A percentile compares a stretch with the other conserved stretches of the same genome.
These are phyloP conservation scores for Zeuzera pyrina DNA, from an alignment of 2,888 invertebrate genomes.

Conservation along the genomic window DNA sequence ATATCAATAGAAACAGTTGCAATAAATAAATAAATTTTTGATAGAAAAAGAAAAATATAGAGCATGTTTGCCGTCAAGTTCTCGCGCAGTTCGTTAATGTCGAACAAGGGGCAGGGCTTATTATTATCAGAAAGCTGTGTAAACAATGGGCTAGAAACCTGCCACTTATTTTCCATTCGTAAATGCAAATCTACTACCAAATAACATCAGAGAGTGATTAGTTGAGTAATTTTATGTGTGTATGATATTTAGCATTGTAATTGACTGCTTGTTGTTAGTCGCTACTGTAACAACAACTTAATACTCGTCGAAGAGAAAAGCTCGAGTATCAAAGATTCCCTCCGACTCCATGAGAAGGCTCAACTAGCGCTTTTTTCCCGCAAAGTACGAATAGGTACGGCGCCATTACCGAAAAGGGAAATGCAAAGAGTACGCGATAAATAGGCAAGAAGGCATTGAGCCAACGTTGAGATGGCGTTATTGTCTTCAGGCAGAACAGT, in stretches of 20 bases:
- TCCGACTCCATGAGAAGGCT: slow-evolving; percentile 16
- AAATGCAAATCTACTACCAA: no score
- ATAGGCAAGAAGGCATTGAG: slow-evolving; percentile 30
- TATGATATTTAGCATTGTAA: neutral
- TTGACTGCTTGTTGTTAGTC: neutral
- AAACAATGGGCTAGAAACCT: no score
- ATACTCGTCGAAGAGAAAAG: slow-evolving; percentile 9
- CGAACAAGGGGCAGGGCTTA: no score
- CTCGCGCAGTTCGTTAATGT: no score
- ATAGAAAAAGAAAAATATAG: no score
- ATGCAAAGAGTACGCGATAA: slow-evolving; percentile 33
- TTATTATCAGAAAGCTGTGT: no score
- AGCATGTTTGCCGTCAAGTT: no score
- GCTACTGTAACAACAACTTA: neutral
- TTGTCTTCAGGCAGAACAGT: slow-evolving; percentile 29
- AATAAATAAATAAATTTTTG: no score
- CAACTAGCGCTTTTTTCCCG: slow-evolving; percentile 12
- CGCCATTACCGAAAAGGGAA: slow-evolving; percentile 17
- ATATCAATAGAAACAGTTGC: no score
- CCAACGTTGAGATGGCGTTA: slow-evolving; percentile 20
- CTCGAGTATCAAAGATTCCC: slow-evolving; percentile 13
- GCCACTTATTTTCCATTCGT: no score
- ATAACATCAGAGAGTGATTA: no score
- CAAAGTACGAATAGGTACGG: slow-evolving; percentile 22
- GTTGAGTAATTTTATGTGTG: no score